phyloP scores from a whole-genome alignment of 1,140 invertebrate species.

The Ptiloglossa arizonensis region DNA sequence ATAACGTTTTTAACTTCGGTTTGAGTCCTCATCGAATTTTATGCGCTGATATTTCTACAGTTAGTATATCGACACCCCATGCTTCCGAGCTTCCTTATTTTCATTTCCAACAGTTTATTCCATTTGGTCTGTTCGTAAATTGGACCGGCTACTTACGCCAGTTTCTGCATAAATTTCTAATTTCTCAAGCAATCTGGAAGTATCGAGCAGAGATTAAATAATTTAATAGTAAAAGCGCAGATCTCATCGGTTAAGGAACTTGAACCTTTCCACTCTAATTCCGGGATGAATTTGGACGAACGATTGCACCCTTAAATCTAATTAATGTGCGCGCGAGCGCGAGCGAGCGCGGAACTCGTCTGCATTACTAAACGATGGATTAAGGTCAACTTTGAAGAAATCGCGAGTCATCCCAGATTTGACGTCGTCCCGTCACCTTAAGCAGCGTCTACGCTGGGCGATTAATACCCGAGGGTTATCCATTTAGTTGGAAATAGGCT shows the following conservation, averaged over 20 bases:
- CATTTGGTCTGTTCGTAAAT: too few relatives aligned
- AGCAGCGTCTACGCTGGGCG: slow-evolving; percentile 11
- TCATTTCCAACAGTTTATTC: too few relatives aligned
- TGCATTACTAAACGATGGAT: slow-evolving; percentile 7
- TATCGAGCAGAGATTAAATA: too few relatives aligned
- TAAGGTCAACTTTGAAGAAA: slow-evolving; percentile 44
- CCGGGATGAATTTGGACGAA: neutral
- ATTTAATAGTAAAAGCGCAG: too few relatives aligned
- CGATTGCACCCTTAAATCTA: slow-evolving; percentile 2
- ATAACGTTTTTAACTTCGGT: too few relatives aligned
- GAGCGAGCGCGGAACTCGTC: neutral
- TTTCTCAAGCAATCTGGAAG: too few relatives aligned
- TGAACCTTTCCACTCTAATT: neutral
- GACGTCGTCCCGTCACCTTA: slow-evolving; percentile 15
- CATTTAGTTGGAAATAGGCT: slow-evolving; percentile 66
- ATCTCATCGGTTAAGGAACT: neutral
- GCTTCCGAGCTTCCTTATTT: too few relatives aligned
- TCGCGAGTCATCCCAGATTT: slow-evolving; percentile 38
- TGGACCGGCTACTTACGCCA: too few relatives aligned
- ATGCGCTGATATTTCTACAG: too few relatives aligned
- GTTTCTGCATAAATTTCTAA: too few relatives aligned
- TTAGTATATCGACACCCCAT: too few relatives aligned
- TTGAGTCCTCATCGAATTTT: too few relatives aligned
- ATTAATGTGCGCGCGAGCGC: neutral
- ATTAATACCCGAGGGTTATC: slow-evolving; percentile 61